phyloP scores from a whole-genome alignment of 2,113 vertebrate species.

The Neomonachus schauinslandi region DNA sequence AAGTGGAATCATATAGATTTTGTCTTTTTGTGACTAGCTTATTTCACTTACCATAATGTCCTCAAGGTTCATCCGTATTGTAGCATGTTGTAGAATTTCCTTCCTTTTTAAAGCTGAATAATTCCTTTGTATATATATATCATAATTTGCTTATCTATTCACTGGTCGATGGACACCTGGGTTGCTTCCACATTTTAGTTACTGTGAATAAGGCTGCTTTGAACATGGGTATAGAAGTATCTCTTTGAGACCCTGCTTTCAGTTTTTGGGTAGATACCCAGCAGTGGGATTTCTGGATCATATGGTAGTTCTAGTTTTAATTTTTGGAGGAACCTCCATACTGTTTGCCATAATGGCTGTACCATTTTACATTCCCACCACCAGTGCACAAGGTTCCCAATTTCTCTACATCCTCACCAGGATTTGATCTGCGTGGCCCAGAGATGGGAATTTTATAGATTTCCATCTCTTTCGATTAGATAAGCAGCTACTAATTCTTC shows the following conservation, averaged over 20 bases:
- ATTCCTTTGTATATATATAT: not conserved
- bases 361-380: not conserved
- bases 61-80: not conserved
- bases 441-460: not conserved
- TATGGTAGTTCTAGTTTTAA: not conserved
- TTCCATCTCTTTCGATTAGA: not conserved
- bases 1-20: not conserved
- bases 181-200: not conserved
- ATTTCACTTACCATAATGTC: not conserved
- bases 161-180: not conserved
- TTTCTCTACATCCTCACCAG: not conserved
- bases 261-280: not conserved
- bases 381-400: not conserved
- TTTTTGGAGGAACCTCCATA: not conserved
- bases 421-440: not conserved
- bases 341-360: not conserved
- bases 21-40: not conserved
- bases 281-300: not conserved
- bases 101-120: not conserved
- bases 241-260: not conserved
- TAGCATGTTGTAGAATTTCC: not conserved
- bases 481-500: not conserved
- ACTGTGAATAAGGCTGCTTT: not conserved
- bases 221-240: not conserved
- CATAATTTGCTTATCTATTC: not conserved